Evolutionary conservation across 2,888 invertebrate genomes (phyloP), one percentile per base, ranked within the genome.

Genomic region (Drosophila basisetae): DNA sequence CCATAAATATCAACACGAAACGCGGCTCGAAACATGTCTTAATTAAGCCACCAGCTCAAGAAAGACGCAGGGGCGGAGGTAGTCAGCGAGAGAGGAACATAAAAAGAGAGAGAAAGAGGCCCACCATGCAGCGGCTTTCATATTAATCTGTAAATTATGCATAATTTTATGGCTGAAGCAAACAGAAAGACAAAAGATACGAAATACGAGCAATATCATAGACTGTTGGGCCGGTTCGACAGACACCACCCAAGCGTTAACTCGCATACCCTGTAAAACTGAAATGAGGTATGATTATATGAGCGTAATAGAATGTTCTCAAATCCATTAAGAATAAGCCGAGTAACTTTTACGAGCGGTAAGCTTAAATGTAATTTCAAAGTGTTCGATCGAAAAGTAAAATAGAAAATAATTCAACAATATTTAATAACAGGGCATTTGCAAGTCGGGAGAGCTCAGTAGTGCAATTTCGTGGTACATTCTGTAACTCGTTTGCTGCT

Each of bases 1-100:
- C 90, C 90, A 88, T 84, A 89, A 84, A 84, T 89, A 88, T 90
- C 69, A 73, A 85, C 90, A 84, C 90, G 86, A 88, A 80, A 64
- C 63, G 68, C 83, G 70, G 71, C 73, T 53, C 76, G 75, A 73
- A 77, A 79, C 90, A 87, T 87, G 91, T 87, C 86, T 90, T 90
- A 90, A 87, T 87, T 87, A 87, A 87, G 90, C 73, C 80, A 76
- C 60, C 65, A 61, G 68, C 80, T 75, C 87, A 37, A 56, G 39
- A 39, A 3, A 39, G 49, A 28, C 9, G 28, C 16, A 13, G 73
- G 53, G 30, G 55, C 18, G 9, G 11, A 31, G 30, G 52, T 10
- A 43, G 43, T 18, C 25, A 37, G 37, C 37, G 22, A 37, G 37
- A 55, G 35, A 25, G 16, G 2, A 13, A 6, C 11, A 11, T 16